Evolutionary conservation across 2,888 invertebrate species (phyloP).

Genomic region (Lasiommata megera): DNA sequence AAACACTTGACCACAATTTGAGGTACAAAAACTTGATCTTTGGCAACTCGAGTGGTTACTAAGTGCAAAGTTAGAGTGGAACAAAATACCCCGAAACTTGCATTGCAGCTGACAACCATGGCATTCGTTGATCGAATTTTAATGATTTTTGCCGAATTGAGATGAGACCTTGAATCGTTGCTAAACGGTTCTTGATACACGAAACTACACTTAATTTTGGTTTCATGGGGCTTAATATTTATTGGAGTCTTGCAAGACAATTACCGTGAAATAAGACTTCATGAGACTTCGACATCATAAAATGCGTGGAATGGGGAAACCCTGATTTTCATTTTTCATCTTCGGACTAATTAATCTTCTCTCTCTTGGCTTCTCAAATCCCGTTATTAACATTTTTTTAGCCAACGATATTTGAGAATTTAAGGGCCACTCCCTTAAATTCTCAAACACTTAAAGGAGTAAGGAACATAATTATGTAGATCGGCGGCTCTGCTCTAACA

Average conservation of each 20-base stretch:
- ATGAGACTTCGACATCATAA: no score
- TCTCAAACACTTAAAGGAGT: no score
- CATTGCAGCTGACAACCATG: slow-evolving; percentile 5
- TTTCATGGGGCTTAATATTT: background rate
- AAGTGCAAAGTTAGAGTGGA: background rate
- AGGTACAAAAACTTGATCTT: background rate
- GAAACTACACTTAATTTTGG: background rate
- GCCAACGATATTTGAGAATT: no score
- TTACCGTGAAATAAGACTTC: background rate
- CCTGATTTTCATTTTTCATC: no score
- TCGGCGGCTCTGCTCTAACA: no score
- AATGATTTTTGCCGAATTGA: slow-evolving; percentile 2
- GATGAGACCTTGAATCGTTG: background rate
- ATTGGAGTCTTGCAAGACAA: background rate
- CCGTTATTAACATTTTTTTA: no score
- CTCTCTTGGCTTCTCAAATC: no score
- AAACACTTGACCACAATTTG: no score
- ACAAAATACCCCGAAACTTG: slow-evolving; percentile 4
- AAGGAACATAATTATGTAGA: no score
- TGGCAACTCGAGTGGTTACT: background rate
- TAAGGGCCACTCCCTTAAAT: no score
- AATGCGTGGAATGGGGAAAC: no score
- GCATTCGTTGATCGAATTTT: slow-evolving; percentile 7
- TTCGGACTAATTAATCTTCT: no score
- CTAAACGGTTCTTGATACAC: background rate